Evolutionary conservation across 2,888 invertebrate species (phyloP), one percentile per base, ranked within the genome.

Genomic region (Dasypolia templi): DNA sequence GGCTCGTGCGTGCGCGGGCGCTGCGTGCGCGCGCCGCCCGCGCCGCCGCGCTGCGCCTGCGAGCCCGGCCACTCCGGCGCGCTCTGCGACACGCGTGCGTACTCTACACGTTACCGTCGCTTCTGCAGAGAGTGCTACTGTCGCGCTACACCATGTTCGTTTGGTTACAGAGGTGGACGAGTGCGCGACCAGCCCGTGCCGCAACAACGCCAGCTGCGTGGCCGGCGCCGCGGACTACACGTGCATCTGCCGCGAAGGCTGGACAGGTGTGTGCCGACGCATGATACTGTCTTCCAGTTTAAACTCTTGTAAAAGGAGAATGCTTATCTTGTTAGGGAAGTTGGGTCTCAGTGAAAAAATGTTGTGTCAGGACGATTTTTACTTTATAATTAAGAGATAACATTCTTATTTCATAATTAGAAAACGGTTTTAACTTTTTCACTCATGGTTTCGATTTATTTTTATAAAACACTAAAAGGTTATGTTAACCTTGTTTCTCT

Each of bases 121-220:
- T n/a, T 17, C 32, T 29, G 62, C 44, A 44, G 63, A 9, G 6
- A 46, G 12, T 53, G 6, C 55, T 19, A n/a, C 56, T 35, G 44
- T 32, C 14, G 29, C 29, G 51, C 32, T 64, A 35, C 4, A 56
- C 11, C 62, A 11, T 12, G 14, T 26, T 19, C 32, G 14, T 73
- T 35, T 6, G 44, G n/a, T 88, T 87, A 6, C 94, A 98, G 97
- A 98, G 90, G 97, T 98, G 26, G 97, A 99, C 90, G 98, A 98
- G 90, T 99, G 99, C 89, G 94, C 97, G 39, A 95, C 96, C 26
- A 97, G 97, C 77, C 97, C 97, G 68, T 99, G 99, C 92, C 96
- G 97, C 84, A 98, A 98, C 92, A 98, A 97, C 88, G 98, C 97
- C 4, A 97, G 97, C 7, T 99, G 99, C 90, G 94, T 98, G 35